Evolutionary conservation across 2,888 invertebrate genomes (phyloP).

Genomic region (Plagiodera versicolora): DNA sequence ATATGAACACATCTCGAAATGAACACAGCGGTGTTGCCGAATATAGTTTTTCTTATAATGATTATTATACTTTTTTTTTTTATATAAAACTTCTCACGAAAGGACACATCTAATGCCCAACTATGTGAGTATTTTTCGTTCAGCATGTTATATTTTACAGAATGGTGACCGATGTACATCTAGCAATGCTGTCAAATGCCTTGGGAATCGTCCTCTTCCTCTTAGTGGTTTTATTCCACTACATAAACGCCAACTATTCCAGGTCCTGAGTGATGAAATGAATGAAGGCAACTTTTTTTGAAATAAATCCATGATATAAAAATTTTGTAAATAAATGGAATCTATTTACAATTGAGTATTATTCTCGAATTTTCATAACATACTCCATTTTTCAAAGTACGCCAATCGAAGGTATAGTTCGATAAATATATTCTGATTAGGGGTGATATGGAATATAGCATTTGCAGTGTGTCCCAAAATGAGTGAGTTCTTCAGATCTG

Average conservation of each 20-base stretch:
- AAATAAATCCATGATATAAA: neutral
- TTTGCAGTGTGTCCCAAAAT: too few species aligned
- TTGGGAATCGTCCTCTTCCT: slow-evolving; percentile 90
- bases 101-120: too few species aligned
- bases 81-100: too few species aligned
- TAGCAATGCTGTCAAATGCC: slow-evolving; percentile 94
- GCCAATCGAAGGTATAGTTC: too few species aligned
- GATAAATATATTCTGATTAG: too few species aligned
- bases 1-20: neutral
- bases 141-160: slow-evolving; percentile 30
- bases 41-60: neutral
- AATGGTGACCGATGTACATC: slow-evolving; percentile 96
- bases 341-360: neutral
- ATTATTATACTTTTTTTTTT: too few species aligned
- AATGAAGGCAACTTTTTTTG: too few species aligned
- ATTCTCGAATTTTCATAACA: too few species aligned
- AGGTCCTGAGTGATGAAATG: slow-evolving; percentile 39
- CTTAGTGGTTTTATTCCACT: slow-evolving; percentile 94
- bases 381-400: too few species aligned
- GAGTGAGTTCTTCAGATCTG: too few species aligned
- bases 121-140: too few species aligned
- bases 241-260: slow-evolving; percentile 84
- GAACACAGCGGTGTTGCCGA: neutral
- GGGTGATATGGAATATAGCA: too few species aligned
- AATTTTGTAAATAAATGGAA: slow-evolving; percentile 11